Evolutionary conservation across 2,113 vertebrate genomes (phyloP).

Genomic region (Rousettus leschenaultii): DNA sequence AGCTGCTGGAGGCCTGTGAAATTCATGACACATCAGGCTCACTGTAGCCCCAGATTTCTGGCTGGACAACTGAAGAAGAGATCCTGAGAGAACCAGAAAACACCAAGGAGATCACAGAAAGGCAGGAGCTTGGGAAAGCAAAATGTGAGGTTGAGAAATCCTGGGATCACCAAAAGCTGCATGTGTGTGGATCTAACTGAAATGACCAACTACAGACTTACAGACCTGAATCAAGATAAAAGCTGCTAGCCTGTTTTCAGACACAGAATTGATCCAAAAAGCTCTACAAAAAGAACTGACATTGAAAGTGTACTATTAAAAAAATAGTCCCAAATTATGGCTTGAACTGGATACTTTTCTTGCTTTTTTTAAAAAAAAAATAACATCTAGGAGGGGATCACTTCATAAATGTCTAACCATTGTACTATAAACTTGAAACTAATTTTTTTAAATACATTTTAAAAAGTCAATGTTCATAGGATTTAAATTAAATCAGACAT

Average conservation of each 20-base stretch:
- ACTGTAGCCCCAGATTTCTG: neutral
- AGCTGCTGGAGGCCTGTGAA: neutral
- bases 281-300: neutral
- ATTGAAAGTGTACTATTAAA: neutral
- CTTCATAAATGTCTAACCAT: too few species aligned
- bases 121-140: neutral
- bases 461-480: neutral
- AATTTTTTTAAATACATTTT: too few species aligned
- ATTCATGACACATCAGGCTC: too few species aligned
- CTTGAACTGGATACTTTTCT: neutral
- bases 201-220: neutral
- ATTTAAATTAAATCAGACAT: neutral
- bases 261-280: neutral
- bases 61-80: neutral
- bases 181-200: neutral
- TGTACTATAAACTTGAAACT: too few species aligned
- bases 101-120: neutral
- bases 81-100: neutral
- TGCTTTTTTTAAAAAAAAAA: neutral
- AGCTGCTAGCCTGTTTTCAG: neutral
- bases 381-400: neutral
- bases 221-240: neutral
- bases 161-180: neutral
- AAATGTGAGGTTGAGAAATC: neutral
- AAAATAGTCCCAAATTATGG: neutral